These are phyloP conservation scores for Torymus tubicola DNA, from an alignment of 2,888 invertebrate genomes.

Conservation along the genomic window DNA sequence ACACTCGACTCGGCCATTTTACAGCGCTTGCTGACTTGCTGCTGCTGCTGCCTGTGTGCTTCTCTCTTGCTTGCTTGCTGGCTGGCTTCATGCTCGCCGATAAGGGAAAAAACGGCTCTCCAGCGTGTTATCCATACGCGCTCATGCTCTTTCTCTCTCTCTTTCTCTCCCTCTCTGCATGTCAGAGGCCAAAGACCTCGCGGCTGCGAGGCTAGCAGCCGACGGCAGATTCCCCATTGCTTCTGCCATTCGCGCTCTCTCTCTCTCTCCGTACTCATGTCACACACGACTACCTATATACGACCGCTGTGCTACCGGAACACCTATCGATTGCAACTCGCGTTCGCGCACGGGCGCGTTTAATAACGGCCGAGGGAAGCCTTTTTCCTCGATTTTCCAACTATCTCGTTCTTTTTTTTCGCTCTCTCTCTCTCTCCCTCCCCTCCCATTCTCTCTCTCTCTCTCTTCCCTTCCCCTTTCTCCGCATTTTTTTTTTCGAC, in stretches of 20 bases:
- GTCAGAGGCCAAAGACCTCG: constrained; percentile 50
- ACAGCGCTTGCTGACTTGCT: too few relatives aligned
- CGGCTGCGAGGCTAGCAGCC: constrained; percentile 15
- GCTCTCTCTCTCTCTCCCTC: not conserved
- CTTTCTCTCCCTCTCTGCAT: constrained; percentile 17
- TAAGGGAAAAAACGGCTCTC: too few relatives aligned
- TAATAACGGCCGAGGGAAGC: constrained; percentile 26
- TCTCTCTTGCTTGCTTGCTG: too few relatives aligned
- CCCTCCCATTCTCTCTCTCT: not conserved
- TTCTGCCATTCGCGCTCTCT: not conserved
- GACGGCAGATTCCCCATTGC: constrained; percentile 41
- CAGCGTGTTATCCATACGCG: too few relatives aligned
- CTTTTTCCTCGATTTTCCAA: constrained; percentile 1
- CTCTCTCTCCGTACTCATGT: constrained; percentile 1
- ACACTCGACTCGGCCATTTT: too few relatives aligned
- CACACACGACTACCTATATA: not conserved
- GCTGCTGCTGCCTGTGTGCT: too few relatives aligned
- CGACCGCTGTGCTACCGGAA: not conserved
- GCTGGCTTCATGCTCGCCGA: too few relatives aligned
- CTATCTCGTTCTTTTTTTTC: not conserved
- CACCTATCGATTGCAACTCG: constrained; percentile 39
- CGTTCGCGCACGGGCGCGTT: not conserved
- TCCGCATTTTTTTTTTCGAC: too few relatives aligned
- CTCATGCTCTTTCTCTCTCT: too few relatives aligned
- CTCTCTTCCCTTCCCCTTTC: too few relatives aligned